A percentile compares a stretch with the other conserved stretches of the same genome.
Evolutionary conservation across 2,113 vertebrate genomes (phyloP).

Genomic region (Leiothrix lutea): DNA sequence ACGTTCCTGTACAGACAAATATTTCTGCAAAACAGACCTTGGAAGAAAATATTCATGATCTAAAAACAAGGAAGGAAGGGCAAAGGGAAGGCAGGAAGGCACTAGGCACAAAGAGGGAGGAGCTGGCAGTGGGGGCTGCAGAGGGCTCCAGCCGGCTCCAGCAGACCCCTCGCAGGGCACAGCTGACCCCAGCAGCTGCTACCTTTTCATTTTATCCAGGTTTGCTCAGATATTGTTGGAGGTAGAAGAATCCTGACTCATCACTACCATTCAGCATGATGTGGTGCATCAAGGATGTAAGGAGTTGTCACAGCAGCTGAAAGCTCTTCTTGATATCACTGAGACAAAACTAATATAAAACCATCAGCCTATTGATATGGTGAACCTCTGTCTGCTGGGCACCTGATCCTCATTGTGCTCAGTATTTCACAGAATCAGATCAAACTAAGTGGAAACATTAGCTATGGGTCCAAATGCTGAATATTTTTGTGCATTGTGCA

Average conservation of each 20-base stretch:
- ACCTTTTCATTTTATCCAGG: background rate
- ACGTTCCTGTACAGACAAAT: background rate
- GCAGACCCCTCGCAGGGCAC: fast-evolving
- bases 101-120: fast-evolving
- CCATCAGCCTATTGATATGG: fast-evolving
- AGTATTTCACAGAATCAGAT: background rate
- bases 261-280: background rate
- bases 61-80: background rate
- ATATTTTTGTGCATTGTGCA: background rate
- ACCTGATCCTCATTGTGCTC: background rate
- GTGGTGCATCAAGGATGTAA: background rate
- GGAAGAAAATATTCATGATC: background rate
- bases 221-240: background rate
- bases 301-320: background rate
- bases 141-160: fast-evolving
- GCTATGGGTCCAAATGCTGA: background rate
- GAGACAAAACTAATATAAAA: background rate
- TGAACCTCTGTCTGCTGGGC: background rate
- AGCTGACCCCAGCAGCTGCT: background rate
- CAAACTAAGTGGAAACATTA: background rate
- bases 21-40: background rate
- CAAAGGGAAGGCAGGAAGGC: background rate
- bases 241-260: background rate
- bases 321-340: background rate
- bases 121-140: background rate